These are phyloP conservation scores for Parotocinclus haroldoi DNA, from an alignment of 2,797 vertebrate genomes.

Conservation along the genomic window DNA sequence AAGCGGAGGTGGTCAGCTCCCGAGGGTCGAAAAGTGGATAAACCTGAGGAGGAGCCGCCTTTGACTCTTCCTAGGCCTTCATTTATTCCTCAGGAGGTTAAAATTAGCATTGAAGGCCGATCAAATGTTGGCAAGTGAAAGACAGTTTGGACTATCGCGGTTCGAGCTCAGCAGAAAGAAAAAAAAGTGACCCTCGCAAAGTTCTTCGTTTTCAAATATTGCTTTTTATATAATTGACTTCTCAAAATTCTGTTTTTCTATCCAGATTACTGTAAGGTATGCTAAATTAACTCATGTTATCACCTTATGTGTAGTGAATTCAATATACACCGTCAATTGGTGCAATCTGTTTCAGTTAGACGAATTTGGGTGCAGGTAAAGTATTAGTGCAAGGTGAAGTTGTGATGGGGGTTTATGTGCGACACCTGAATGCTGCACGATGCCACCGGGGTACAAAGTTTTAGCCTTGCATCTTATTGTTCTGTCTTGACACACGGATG, in stretches of 20 bases:
- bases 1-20: slow-evolving; percentile 98
- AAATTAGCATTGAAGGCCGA: slow-evolving; percentile 98
- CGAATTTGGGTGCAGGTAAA: slow-evolving; percentile 58
- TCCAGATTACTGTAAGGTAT: slow-evolving; percentile 93
- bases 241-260: slow-evolving; percentile 58
- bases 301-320: slow-evolving; percentile 84
- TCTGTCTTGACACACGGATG: neutral
- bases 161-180: slow-evolving; percentile 43
- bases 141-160: slow-evolving; percentile 59
- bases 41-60: slow-evolving; percentile 89
- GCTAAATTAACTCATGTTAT: slow-evolving; percentile 84
- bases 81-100: slow-evolving; percentile 96
- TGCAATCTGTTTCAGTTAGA: slow-evolving; percentile 72
- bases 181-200: slow-evolving; percentile 66
- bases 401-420: slow-evolving; percentile 53
- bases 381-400: slow-evolving; percentile 55
- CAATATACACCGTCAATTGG: slow-evolving; percentile 79
- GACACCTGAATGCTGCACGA: slow-evolving; percentile 45
- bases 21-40: slow-evolving; percentile 92
- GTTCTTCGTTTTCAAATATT: slow-evolving; percentile 43
- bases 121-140: slow-evolving; percentile 95
- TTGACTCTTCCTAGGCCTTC: slow-evolving; percentile 93
- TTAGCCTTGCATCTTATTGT: slow-evolving; percentile 21
- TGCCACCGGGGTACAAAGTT: slow-evolving; percentile 33
- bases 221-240: slow-evolving; percentile 48